Evolutionary conservation across 1,140 invertebrate genomes (phyloP), one percentile per base, ranked within the genome.

Genomic region (Panonychus citri): DNA sequence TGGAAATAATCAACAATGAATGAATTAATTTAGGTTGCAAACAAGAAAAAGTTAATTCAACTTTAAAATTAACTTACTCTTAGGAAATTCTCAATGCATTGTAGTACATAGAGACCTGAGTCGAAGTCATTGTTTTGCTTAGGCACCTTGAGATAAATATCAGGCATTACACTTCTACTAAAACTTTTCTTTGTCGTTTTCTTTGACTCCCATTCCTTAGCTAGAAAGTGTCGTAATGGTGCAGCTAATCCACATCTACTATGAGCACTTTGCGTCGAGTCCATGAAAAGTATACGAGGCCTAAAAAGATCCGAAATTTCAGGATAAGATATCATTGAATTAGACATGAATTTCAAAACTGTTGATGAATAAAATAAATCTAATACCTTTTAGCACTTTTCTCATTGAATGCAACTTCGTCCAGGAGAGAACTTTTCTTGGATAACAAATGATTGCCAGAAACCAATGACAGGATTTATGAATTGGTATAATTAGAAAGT

Each of bases 401-500:
- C 19, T n/a, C 13, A 3, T 17, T 40, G 13, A 40, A 17, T n/a
- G 19, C 21, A 15, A 28, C 10, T 1, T 15, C 28, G 1, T 12
- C 24, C 28, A 26, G 8, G 4, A 57, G 1, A n/a, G 42, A 40
- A n/a, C 39, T 40, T n/a, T 53, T 1, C 27, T 25, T 19, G 90
- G 88, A 69, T 83, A 95, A 71, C 90, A 96, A 53, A 97, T 86
- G 48, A 97, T 88, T 3, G 88, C 90, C 59, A 97, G 74, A 71
- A 91, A 96, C 93, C 93, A 98, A 75, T 98, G 93, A 28, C 75
- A 74, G 64, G 88, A 85, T 75, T 96, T 88, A 75, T 95, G 94
- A 42, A 97, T 94, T 60, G 93, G 91, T n/a, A n/a, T n/a, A n/a
- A n/a, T n/a, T n/a, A n/a, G n/a, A n/a, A n/a, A n/a, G n/a, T n/a